Percentiles rank a stretch among this genome's conserved stretches.
Evolutionary conservation across 1,140 invertebrate species (phyloP).

Genomic region (Eufriesea mexicana): DNA sequence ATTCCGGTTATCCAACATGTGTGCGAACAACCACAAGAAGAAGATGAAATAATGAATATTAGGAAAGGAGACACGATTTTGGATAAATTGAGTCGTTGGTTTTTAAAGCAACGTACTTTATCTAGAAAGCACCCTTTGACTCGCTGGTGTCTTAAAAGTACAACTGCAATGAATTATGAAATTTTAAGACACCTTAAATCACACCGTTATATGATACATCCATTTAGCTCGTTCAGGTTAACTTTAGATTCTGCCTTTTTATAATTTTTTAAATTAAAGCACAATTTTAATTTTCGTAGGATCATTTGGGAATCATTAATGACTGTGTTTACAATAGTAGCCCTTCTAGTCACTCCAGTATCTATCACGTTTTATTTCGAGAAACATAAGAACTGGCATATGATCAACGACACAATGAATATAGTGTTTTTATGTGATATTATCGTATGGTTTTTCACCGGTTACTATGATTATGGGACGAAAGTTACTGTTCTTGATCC

Average conservation of each 20-base stretch:
- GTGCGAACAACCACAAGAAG: slow-evolving; percentile 55
- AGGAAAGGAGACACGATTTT: slow-evolving; percentile 47
- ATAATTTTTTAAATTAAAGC: not conserved
- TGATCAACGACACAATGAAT: slow-evolving; percentile 55
- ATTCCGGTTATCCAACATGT: slow-evolving; percentile 59
- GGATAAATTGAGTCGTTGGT: slow-evolving; percentile 60
- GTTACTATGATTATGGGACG: slow-evolving; percentile 70
- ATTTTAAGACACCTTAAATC: slow-evolving; percentile 72
- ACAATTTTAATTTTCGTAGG: slow-evolving; percentile 46
- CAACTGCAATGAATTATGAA: slow-evolving; percentile 70
- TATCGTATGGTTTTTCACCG: slow-evolving; percentile 73
- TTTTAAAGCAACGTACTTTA: slow-evolving; percentile 53
- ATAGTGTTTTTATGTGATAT: slow-evolving; percentile 66
- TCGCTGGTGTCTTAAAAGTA: slow-evolving; percentile 72
- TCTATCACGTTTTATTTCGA: slow-evolving; percentile 65
- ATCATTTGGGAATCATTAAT: slow-evolving; percentile 74
- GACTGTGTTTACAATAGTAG: slow-evolving; percentile 52
- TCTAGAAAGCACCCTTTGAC: slow-evolving; percentile 65
- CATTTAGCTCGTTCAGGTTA: slow-evolving; percentile 74
- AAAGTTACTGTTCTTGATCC: slow-evolving; percentile 67
- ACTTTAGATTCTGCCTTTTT: not conserved
- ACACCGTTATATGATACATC: slow-evolving; percentile 76
- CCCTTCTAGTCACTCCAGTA: slow-evolving; percentile 62
- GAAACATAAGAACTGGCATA: slow-evolving; percentile 16
- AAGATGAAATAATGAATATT: slow-evolving; percentile 51